phyloP scores from a whole-genome alignment of 2,888 invertebrate species.

The Lottia scabra region DNA sequence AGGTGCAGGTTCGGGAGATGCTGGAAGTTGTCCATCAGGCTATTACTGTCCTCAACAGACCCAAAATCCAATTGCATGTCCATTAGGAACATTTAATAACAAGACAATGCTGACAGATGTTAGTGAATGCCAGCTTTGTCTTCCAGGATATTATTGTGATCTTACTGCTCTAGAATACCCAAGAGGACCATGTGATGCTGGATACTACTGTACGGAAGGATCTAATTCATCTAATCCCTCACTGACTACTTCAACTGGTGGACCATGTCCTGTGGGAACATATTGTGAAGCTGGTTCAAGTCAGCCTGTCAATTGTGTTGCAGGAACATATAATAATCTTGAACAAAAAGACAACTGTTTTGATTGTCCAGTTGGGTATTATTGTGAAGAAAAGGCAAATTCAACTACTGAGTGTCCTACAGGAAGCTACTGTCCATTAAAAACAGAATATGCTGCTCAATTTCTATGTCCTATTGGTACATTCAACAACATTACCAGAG shows the following conservation, averaged over 20 bases:
- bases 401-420: conserved; percentile 52
- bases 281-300: conserved; percentile 59
- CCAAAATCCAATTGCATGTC: conserved; percentile 55
- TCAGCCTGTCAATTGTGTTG: conserved; percentile 48
- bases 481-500: conserved; percentile 55
- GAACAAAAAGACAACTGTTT: conserved; percentile 53
- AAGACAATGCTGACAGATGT: conserved; percentile 42
- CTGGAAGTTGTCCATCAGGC: conserved; percentile 60
- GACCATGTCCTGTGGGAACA: conserved; percentile 62
- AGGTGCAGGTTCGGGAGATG: conserved; percentile 47
- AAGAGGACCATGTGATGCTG: conserved; percentile 54
- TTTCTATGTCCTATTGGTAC: conserved; percentile 62
- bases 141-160: conserved; percentile 61
- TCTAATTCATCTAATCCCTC: conserved; percentile 56
- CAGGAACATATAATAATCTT: conserved; percentile 58
- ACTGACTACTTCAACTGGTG: conserved; percentile 46
- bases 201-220: conserved; percentile 60
- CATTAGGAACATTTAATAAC: conserved; percentile 64
- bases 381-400: conserved; percentile 55
- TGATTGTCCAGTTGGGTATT: conserved; percentile 61
- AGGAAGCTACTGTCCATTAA: conserved; percentile 57
- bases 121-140: conserved; percentile 54
- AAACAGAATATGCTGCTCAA: conserved; percentile 55
- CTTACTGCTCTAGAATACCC: conserved; percentile 56
- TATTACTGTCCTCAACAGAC: conserved; percentile 59